These are phyloP conservation scores for Agrilus mali DNA, from an alignment of 2,888 invertebrate genomes.

Conservation along the genomic window DNA sequence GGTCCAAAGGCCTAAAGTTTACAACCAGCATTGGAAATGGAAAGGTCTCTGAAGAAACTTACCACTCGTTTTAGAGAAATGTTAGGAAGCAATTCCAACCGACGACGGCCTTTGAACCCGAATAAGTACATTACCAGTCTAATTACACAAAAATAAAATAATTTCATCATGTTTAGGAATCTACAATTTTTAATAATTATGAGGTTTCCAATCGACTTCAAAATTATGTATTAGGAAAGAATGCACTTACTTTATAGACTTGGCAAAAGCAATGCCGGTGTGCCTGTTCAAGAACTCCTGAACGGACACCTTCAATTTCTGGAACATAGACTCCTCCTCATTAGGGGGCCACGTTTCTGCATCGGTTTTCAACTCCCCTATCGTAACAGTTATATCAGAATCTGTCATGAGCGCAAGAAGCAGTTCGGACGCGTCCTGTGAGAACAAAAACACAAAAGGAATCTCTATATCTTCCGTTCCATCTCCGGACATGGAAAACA, in stretches of 20 bases:
- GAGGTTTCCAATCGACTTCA: too few relatives aligned
- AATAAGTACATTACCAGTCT: too few relatives aligned
- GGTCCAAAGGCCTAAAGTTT: too few relatives aligned
- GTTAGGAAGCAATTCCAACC: too few relatives aligned
- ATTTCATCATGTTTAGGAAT: too few relatives aligned
- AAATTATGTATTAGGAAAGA: too few relatives aligned
- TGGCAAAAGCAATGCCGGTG: slow-evolving; percentile 28
- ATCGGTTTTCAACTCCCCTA: slow-evolving; percentile 37
- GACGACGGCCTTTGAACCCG: too few relatives aligned
- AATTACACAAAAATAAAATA: too few relatives aligned
- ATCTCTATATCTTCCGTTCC: slow-evolving; percentile 75
- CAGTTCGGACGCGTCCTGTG: slow-evolving; percentile 60
- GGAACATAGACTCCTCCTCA: slow-evolving; percentile 35
- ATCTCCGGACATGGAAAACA: slow-evolving; percentile 97
- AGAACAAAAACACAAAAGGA: slow-evolving; percentile 83
- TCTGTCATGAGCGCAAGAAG: slow-evolving; percentile 43
- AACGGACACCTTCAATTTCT: slow-evolving; percentile 33
- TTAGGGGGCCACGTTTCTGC: slow-evolving; percentile 33
- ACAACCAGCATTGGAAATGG: too few relatives aligned
- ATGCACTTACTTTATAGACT: slow-evolving; percentile 16
- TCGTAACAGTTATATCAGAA: slow-evolving; percentile 41
- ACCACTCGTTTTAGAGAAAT: too few relatives aligned
- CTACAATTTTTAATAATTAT: too few relatives aligned
- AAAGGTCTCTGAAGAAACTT: too few relatives aligned
- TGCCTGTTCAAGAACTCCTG: slow-evolving; percentile 34